Evolutionary conservation across 2,113 vertebrate genomes (phyloP), one percentile per base, ranked within the genome.

Genomic region (Chrysemys picta): DNA sequence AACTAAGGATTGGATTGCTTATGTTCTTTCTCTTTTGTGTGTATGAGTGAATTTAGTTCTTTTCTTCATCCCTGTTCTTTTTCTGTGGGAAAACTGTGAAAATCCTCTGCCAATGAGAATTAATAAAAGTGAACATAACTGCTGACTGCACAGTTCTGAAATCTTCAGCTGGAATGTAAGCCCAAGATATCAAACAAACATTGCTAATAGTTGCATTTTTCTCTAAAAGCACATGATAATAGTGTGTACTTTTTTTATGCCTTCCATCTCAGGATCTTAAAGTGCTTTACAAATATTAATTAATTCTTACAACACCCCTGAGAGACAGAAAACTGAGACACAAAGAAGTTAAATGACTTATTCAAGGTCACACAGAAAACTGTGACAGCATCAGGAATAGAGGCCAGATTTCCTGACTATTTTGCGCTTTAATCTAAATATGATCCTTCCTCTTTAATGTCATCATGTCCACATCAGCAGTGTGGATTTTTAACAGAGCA

Each of bases 371-470:
- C 59, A 24, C 21, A 95, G 85, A 95, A 88, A n/a, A 80, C 21
- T 88, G 89, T 89, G 94, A 57, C 85, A 84, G 21, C n/a, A 91
- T 19, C 81, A 92, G 90, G 92, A 96, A 90, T 52, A 79, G 76
- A 92, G 88, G 90, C 50, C 52, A 80, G 82, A 59, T 89, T 95
- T 87, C 81, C 83, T 95, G 81, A 90, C 81, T 79, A 2, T 21
- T 2, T 53, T 49, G 82, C 45, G 10, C 12, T n/a, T 29, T 82
- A 57, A 57, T 45, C 83, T 31, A 0, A 62, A 42, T 82, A 54
- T 80, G 88, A 65, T 85, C 83, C 91, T 88, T 90, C 69, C 91
- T 84, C 59, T 93, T 91, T 22, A 80, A 54, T 59, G 88, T 79
- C 1, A 5, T 13, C 4, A 59, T 93, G 78, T 80, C 42, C 1